Conservation (phyloP, 2,888 invertebrate species). For the Lasioglossum vierecki region DNA sequence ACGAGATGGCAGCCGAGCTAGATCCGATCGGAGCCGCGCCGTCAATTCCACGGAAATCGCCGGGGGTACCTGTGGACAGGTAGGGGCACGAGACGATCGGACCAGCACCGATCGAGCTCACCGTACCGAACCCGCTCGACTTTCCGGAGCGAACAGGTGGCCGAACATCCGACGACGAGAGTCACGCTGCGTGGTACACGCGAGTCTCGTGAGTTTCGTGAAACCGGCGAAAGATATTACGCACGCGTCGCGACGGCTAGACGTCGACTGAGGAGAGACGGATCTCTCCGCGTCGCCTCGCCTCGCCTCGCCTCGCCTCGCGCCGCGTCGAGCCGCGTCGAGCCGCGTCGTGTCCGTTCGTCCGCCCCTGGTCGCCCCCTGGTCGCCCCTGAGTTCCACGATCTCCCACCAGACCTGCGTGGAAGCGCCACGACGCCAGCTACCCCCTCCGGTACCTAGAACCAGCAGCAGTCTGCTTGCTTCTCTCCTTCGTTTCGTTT, state of each 20-base stretch:
- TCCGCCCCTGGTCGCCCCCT: slow-evolving; percentile 60
- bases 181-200: slow-evolving; percentile 72
- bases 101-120: slow-evolving; percentile 7
- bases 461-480: slow-evolving; percentile 6
- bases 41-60: background rate
- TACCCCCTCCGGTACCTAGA: slow-evolving; percentile 48
- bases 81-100: background rate
- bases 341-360: slow-evolving; percentile 76
- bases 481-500: slow-evolving; percentile 1
- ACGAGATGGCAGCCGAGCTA: background rate
- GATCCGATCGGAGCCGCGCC: slow-evolving; percentile 3
- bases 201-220: slow-evolving; percentile 68
- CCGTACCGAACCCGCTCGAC: slow-evolving; percentile 32
- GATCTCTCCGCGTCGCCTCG: slow-evolving; percentile 56
- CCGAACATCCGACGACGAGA: slow-evolving; percentile 67
- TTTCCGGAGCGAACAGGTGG: slow-evolving; percentile 77
- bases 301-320: slow-evolving; percentile 45
- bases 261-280: slow-evolving; percentile 82
- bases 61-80: background rate
- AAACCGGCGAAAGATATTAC: slow-evolving; percentile 69
- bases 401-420: slow-evolving; percentile 52
- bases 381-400: slow-evolving; percentile 53
- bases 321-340: slow-evolving; percentile 56
- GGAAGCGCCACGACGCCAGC: slow-evolving; percentile 57
- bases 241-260: slow-evolving; percentile 82